phyloP scores from a whole-genome alignment of 2,113 vertebrate species.

The Dasypus novemcinctus region DNA sequence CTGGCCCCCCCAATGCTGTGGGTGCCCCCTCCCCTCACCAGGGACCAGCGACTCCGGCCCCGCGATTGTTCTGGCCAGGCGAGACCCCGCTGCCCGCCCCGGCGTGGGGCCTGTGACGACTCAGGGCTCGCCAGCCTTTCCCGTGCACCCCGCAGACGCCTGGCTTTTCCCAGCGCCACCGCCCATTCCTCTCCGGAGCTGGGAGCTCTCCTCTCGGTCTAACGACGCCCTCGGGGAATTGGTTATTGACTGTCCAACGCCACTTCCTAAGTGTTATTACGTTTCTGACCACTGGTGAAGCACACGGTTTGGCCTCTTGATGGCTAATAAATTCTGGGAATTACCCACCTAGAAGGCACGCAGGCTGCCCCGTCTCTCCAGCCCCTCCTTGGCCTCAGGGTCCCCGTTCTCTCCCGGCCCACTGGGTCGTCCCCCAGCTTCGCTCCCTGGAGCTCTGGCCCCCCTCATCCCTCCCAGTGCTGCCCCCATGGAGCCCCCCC shows the following conservation, averaged over 20 bases:
- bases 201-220: rapidly evolving
- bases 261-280: neutral
- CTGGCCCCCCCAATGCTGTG: neutral
- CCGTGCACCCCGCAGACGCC: neutral
- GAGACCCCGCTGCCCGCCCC: neutral
- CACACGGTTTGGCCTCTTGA: neutral
- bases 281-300: neutral
- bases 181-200: neutral
- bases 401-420: neutral
- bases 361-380: too few species aligned
- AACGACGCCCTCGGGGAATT: neutral
- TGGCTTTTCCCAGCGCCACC: too few species aligned
- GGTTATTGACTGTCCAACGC: neutral
- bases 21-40: rapidly evolving
- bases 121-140: neutral
- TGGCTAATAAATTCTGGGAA: neutral
- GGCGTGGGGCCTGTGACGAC: too few species aligned
- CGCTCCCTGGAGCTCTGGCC: too few species aligned
- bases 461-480: neutral
- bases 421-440: too few species aligned
- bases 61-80: neutral
- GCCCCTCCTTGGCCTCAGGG: neutral
- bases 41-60: neutral
- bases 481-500: neutral
- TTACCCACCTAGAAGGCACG: neutral